Evolutionary conservation across 2,888 invertebrate species (phyloP).

Genomic region (Hylaea fasciaria): DNA sequence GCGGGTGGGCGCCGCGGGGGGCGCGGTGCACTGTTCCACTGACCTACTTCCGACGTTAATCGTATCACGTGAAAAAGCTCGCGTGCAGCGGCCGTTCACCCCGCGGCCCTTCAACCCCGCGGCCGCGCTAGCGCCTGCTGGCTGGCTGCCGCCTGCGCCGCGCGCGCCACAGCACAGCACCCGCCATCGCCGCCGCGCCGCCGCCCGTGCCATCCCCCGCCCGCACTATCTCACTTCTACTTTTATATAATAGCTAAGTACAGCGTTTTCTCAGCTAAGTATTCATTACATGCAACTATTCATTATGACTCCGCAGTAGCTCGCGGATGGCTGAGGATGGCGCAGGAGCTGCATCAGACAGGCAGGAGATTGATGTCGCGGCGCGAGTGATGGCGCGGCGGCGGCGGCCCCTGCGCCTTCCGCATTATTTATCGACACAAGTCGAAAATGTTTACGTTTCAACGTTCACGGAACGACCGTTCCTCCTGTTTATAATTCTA

Average conservation of each 20-base stretch:
- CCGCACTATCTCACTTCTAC: too few relatives aligned
- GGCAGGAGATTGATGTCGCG: too few relatives aligned
- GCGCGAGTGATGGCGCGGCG: neutral
- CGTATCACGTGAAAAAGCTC: constrained; percentile 76
- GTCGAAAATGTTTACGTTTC: constrained; percentile 8
- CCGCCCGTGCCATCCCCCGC: too few relatives aligned
- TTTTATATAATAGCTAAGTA: too few relatives aligned
- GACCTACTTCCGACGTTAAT: constrained; percentile 73
- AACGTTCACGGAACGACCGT: neutral
- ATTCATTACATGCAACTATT: too few relatives aligned
- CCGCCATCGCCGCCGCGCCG: too few relatives aligned
- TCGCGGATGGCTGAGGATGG: neutral
- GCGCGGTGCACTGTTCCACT: constrained; percentile 63
- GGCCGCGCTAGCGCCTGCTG: constrained; percentile 17
- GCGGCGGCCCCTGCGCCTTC: neutral
- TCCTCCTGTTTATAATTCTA: constrained; percentile 2
- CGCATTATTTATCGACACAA: neutral
- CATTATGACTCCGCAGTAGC: too few relatives aligned
- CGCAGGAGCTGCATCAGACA: too few relatives aligned
- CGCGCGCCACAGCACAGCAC: neutral
- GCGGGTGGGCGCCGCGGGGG: constrained; percentile 42
- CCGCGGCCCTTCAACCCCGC: constrained; percentile 45
- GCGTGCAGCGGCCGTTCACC: constrained; percentile 70
- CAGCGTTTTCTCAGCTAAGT: too few relatives aligned
- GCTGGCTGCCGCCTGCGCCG: constrained; percentile 1